These are phyloP conservation scores for Tupiocoris notatus DNA, from an alignment of 2,888 invertebrate species.

Conservation along the genomic window DNA sequence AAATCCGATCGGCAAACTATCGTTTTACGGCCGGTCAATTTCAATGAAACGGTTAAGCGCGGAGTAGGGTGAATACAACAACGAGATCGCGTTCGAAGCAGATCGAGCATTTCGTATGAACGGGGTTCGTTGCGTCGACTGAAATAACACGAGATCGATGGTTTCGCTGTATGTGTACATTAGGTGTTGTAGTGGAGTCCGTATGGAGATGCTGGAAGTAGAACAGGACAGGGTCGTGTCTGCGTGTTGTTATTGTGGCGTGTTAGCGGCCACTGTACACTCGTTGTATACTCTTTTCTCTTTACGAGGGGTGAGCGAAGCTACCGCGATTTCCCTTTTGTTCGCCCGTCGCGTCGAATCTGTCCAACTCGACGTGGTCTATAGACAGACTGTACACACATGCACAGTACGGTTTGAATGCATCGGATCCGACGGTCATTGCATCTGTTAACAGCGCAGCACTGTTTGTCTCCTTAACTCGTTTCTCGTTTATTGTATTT, in stretches of 20 bases:
- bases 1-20: constrained; percentile 18
- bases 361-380: no score
- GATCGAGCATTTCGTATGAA: neutral
- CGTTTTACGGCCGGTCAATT: constrained; percentile 8
- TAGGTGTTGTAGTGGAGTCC: neutral
- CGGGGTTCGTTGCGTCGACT: constrained; percentile 4
- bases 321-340: neutral
- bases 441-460: no score
- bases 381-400: neutral
- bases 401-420: no score
- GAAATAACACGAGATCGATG: constrained; percentile 33
- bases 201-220: neutral
- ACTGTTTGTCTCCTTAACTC: no score
- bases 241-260: neutral
- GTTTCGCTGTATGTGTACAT: neutral
- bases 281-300: no score
- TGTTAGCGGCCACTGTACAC: neutral
- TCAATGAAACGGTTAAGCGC: neutral
- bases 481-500: no score
- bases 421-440: no score
- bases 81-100: constrained; percentile 4
- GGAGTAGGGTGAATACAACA: neutral
- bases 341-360: neutral
- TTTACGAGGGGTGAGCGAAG: neutral
- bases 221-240: no score